Evolutionary conservation across 2,113 vertebrate species (phyloP).

Genomic region (Austrofundulus limnaeus): DNA sequence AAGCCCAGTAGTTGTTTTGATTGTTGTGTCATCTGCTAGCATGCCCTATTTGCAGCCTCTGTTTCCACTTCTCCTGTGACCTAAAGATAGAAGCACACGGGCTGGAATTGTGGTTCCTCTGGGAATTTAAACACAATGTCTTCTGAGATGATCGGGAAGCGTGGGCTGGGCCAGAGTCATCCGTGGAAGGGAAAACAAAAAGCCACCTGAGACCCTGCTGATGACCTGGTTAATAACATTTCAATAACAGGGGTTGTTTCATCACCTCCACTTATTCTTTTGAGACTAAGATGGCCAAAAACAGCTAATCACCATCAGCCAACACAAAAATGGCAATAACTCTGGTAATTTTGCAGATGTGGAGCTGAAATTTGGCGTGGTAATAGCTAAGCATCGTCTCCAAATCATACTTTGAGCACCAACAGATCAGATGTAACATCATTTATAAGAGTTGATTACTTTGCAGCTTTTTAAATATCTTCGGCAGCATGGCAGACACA

Average conservation of each 20-base stretch:
- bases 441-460: too few species aligned
- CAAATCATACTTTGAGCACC: too few species aligned
- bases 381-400: too few species aligned
- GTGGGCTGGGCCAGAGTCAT: neutral
- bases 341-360: too few species aligned
- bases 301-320: too few species aligned
- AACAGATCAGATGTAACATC: too few species aligned
- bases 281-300: neutral
- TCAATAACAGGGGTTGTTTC: neutral
- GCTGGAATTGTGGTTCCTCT: conserved; percentile 48
- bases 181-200: conserved; percentile 17
- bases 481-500: too few species aligned
- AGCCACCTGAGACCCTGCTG: conserved; percentile 5
- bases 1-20: neutral
- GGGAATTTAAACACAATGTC: conserved; percentile 67
- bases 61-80: conserved; percentile 50
- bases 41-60: conserved; percentile 15
- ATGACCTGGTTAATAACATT: neutral
- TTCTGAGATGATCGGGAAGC: conserved; percentile 36
- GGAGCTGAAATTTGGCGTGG: too few species aligned
- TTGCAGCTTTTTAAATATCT: too few species aligned
- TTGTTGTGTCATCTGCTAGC: conserved; percentile 19
- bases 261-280: too few species aligned
- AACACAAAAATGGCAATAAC: too few species aligned
- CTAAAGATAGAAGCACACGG: conserved; percentile 56